Evolutionary conservation across 1,140 invertebrate genomes (phyloP), one percentile per base, ranked within the genome.

Genomic region (Ceratina calcarata): DNA sequence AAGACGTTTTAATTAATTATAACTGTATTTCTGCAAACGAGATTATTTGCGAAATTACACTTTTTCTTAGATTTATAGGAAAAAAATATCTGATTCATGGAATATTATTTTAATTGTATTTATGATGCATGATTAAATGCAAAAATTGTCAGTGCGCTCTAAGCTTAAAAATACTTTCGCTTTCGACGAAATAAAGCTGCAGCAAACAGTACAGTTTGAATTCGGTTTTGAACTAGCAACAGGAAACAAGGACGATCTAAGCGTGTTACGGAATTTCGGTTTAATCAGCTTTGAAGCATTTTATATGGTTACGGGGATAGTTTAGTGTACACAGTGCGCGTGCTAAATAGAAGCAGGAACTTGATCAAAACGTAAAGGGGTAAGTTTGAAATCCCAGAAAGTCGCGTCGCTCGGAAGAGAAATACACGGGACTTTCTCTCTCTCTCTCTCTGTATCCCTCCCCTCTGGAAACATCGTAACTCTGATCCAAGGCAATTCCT

Each of bases 1-100:
- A 13, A 13, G 24, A 32, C 51, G 37, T 53, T 49, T 51, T 67
- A 80, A 85, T 85, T 84, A 84, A 58, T 73, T 20, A 45, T 10
- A 12, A 4, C 20, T 64, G 60, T 15, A 69, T 78, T 22, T 32
- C 32, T 22, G 22, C 27, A 15, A 2, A 68, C 49, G 18, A 24
- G 57, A 69, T 75, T 45, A 60, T 78, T 53, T 62, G 15, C 53
- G 15, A 55, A 8, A 10, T 7, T 45, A 45, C 37, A 45, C 8
- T 45, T 45, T 45, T 45, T 45, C 37, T 45, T 6, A 10, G 37
- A 10, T 0, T 45, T 10, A 10, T 45, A n/a, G 6, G 27, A 45
- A 45, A 45, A 45, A 8, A 3, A 10, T 45, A 45, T 45, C 37
- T 45, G 37, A 45, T 45, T 10, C 37, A 45, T 3, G 37, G 37